Percentiles rank a stretch among this genome's conserved stretches.
Evolutionary conservation across 92 coral and sea anemone species (phyloP).

Genomic region (Zoanthus solanderi): DNA sequence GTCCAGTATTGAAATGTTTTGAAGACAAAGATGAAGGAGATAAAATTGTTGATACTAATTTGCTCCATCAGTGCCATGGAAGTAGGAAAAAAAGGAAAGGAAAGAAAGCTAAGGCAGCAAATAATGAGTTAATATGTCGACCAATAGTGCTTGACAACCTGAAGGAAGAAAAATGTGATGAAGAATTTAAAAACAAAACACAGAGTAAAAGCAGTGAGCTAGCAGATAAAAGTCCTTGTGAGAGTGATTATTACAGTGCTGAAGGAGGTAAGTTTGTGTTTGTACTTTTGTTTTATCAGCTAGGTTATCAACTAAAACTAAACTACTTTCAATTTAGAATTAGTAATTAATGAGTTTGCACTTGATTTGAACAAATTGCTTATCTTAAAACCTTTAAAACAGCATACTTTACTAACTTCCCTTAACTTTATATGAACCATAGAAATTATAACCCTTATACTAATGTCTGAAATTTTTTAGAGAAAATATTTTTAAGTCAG

Average conservation of each 20-base stretch:
- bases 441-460: too few relatives aligned
- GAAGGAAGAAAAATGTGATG: constrained; percentile 3
- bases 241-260: constrained; percentile 46
- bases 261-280: constrained; percentile 26
- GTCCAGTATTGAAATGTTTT: constrained; percentile 24
- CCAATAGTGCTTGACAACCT: constrained; percentile 3
- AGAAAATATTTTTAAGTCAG: too few relatives aligned
- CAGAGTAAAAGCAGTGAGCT: background rate
- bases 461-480: too few relatives aligned
- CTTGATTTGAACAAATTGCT: too few relatives aligned
- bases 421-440: too few relatives aligned
- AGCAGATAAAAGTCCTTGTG: constrained; percentile 30
- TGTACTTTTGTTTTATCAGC: background rate
- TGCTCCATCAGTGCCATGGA: background rate
- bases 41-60: background rate
- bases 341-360: too few relatives aligned
- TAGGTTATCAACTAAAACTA: background rate
- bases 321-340: too few relatives aligned
- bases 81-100: constrained; percentile 12
- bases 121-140: background rate
- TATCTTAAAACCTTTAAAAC: too few relatives aligned
- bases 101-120: background rate
- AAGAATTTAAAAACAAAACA: background rate
- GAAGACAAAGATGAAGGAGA: background rate
- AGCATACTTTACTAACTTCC: too few relatives aligned